Evolutionary conservation across 2,113 vertebrate species (phyloP), one percentile per base, ranked within the genome.

Genomic region (Nansenia antarctica): DNA sequence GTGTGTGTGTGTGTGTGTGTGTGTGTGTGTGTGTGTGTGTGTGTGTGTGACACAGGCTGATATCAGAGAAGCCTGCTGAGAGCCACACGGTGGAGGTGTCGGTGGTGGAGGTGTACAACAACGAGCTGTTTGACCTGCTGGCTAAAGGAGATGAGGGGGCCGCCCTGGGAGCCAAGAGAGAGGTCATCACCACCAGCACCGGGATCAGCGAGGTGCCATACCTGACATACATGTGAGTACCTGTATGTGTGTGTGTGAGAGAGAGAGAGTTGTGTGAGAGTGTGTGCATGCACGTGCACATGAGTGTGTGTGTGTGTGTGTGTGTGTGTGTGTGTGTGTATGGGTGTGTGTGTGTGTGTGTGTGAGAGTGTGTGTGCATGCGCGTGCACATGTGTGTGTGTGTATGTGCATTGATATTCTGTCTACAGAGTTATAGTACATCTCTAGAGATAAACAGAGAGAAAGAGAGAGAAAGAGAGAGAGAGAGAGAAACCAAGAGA

Each of bases 81-180:
- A 91, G 76, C 70, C 86, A 89, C 54, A 83, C 83, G 15, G 90
- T 94, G 57, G 92, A 92, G n/a, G 87, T 95, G 68, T 95, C 94
- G 22, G 82, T 94, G 62, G 82, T 94, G 74, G 93, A 96, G 83
- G 93, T 95, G 32, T 93, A 95, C 77, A 95, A 95, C 82, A 94
- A 95, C 8, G 92, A 94, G 65, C 72, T 94, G 70, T 90, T 93
- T 65, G 95, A 96, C 87, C 93, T 96, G 73, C 85, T 97, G 89
- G 90, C 92, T 62, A 91, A 80, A 77, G 92, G 93, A 11, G 76
- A 82, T 26, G 79, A 57, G 37, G 82, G 90, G 3, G 85, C 32
- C 22, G 52, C 32, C 0, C 69, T 37, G 3, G 81, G 89, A 0
- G 1, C 72, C 78, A 92, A 82, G 84, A 74, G 88, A 3, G 94